Base-by-base conservation (phyloP, 2,797 vertebrate species). In the Kryptopterus vitreolus region DNA sequence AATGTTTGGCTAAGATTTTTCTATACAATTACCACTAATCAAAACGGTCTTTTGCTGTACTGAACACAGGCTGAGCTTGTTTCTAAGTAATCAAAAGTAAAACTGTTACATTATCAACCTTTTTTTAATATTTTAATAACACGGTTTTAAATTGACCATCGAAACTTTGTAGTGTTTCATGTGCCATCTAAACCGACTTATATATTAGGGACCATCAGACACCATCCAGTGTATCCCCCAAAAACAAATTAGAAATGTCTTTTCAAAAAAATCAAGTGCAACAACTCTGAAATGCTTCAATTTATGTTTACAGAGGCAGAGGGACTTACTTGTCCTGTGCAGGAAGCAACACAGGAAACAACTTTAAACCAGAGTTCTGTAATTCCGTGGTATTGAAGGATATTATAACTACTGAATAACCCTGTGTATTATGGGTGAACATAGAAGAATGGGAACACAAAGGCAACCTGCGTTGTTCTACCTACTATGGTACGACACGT, bases 331-430 rank as follows among this genome's bases (percentile, higher is more conserved):
- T 26, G 9, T 66, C 38, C 79, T 31, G 71, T 80, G 61, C n/a
- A 66, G 79, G 79, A 75, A 66, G 75, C 79, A 4, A 11, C 24
- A 24, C 71, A 8, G 43, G 57, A 72, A 35, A 3, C 16, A 12
- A 15, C 0, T 29, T 15, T 13, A 53, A 29, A 74, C 50, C 61
- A 20, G 29, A 80, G 71, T 58, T 80, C 38, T 50, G 71, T 75
- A 29, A 58, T 8, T n/a, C 52, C 52, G 2, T 80, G 50, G 33
- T 48, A 13, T 5, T 59, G 7, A 43, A 53, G 29, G 2, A 61
- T 29, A 2, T 43, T 59, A 50, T 66, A 35, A n/a, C n/a, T 69
- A 20, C 8, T 0, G 15, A 20, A 33, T 55, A 20, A 35, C 29
- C 65, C 22, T 43, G n/a, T 2, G 1, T 12, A 29, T 1, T 5